Evolutionary conservation across 2,797 vertebrate species (phyloP), one percentile per base, ranked within the genome.

Genomic region (Gymnocypris eckloni): DNA sequence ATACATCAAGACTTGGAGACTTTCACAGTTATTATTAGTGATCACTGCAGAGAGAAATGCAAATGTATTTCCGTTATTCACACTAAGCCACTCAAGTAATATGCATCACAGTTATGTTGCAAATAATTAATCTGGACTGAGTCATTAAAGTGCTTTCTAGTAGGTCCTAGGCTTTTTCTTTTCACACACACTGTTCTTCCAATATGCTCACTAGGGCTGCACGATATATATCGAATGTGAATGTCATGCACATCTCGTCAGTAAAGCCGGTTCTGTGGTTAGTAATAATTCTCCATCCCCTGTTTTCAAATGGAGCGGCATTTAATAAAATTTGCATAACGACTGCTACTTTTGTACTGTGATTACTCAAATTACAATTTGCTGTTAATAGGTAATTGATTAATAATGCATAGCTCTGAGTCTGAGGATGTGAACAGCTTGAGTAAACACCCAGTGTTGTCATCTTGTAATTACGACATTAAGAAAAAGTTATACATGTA

Each of bases 11-110:
- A 39, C 64, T 71, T 16, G 18, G 6, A 66, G 48, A 41, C 2
- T 54, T 83, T 37, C 10, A 52, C 48, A 72, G 79, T 54, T 81
- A 37, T 50, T 69, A 67, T 69, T 72, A 66, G 10, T 76, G 70
- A 52, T 50, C 25, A 86, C n/a, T 45, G 54, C 66, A 80, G 84
- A 12, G n/a, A 45, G 61, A 67, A 67, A 67, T 66, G 61, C 43
- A 80, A 80, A 80, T 37, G 43, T 28, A 28, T 33, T 67, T 80
- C 78, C n/a, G 61, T 79, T 59, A 59, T 78, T 78, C 52, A 2
- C 28, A 52, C 0, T 37, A 77, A 75, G 25, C 9, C 22, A 16
- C 22, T 56, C 15, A 79, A 64, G 77, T 28, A 18, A 45, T 64
- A 28, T 18, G 22, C 1, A 61, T 45, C n/a, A 13, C 54, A 41